Conservation (phyloP, 2,888 invertebrate species). For the Brachyptera risi region DNA sequence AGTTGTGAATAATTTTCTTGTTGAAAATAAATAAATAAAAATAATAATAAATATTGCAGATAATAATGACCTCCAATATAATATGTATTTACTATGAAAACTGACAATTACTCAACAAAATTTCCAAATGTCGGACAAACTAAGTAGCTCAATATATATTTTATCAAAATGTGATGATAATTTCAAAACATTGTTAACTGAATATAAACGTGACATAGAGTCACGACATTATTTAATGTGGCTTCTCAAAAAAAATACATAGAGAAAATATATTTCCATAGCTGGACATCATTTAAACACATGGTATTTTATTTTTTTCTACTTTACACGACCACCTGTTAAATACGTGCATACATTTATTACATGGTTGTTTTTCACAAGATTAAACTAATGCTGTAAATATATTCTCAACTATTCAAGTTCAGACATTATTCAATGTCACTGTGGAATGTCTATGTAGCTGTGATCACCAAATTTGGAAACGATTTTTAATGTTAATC, state of each 20-base stretch:
- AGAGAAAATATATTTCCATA: neutral
- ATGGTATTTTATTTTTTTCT: slow-evolving; percentile 1
- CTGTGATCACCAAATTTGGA: neutral
- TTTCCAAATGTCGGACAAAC: no score
- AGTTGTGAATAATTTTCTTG: no score
- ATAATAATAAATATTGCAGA: no score
- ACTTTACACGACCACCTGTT: slow-evolving; percentile 32
- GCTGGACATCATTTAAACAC: neutral
- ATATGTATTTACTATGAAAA: no score
- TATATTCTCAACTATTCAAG: neutral
- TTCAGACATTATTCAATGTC: neutral
- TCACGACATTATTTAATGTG: slow-evolving; percentile 6
- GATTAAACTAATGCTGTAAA: neutral
- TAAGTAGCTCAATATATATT: no score
- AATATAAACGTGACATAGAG: neutral
- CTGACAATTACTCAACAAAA: no score
- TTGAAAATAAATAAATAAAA: no score
- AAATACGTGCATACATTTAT: slow-evolving; percentile 12
- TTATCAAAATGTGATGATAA: neutral
- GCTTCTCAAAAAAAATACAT: neutral
- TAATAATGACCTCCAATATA: no score
- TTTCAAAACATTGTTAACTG: neutral
- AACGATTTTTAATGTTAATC: neutral
- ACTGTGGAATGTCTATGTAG: neutral
- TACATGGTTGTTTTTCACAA: neutral